A percentile compares a stretch with the other conserved stretches of the same genome.
Evolutionary conservation across 2,113 vertebrate species (phyloP).

Genomic region (Piaya cayana): DNA sequence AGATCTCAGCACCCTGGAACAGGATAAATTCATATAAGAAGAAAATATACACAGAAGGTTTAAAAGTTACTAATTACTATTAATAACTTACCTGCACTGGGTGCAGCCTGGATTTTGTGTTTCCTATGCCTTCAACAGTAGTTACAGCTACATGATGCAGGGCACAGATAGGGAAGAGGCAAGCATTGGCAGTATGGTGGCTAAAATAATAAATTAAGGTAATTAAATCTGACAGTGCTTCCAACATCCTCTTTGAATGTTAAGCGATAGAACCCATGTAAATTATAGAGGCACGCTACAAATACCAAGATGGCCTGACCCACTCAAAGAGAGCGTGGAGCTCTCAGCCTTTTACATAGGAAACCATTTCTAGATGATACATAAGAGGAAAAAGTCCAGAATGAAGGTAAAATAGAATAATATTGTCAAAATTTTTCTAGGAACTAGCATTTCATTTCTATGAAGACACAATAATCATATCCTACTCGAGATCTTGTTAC

Average conservation of each 20-base stretch:
- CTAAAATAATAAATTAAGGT: conserved; percentile 79
- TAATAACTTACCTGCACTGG: conserved; percentile 84
- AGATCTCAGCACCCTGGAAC: neutral
- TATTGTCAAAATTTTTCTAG: neutral
- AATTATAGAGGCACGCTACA: neutral
- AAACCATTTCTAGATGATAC: neutral
- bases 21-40: neutral
- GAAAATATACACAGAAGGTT: neutral
- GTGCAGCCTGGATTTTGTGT: conserved; percentile 87
- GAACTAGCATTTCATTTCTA: neutral
- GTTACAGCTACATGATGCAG: conserved; percentile 89
- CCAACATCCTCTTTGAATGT: accelerated
- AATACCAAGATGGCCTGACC: neutral
- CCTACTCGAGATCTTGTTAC: neutral
- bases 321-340: neutral
- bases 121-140: conserved; percentile 95
- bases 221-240: neutral
- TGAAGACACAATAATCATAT: neutral
- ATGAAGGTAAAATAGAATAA: neutral
- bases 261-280: neutral
- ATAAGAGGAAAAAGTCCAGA: neutral
- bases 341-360: neutral
- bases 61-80: neutral
- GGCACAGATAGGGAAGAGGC: conserved; percentile 89
- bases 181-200: conserved; percentile 88